These are phyloP conservation scores for Muntiacus reevesi DNA, from an alignment of 2,113 vertebrate species.

Conservation along the genomic window DNA sequence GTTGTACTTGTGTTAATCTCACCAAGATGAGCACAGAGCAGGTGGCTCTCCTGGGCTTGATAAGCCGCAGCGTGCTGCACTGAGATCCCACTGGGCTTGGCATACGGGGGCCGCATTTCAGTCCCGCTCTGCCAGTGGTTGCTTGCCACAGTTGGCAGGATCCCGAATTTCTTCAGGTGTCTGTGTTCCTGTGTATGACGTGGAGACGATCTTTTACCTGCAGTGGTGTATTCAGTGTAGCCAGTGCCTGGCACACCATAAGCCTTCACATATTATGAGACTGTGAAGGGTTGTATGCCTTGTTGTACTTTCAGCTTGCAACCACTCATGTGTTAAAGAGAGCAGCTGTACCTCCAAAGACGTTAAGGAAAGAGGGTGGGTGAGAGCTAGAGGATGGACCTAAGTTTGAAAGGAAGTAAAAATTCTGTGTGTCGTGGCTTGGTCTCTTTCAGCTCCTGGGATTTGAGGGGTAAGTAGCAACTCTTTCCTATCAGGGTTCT, in stretches of 20 bases:
- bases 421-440: not conserved
- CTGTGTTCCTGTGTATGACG: not conserved
- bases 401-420: not conserved
- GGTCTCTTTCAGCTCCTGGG: not conserved
- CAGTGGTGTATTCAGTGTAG: rapidly evolving
- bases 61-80: rapidly evolving
- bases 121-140: not conserved
- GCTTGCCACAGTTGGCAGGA: too few species aligned
- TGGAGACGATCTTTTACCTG: not conserved
- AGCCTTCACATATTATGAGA: not conserved
- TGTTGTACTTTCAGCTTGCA: not conserved
- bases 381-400: not conserved
- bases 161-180: not conserved
- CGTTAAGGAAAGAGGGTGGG: not conserved
- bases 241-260: not conserved
- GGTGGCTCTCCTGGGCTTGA: not conserved
- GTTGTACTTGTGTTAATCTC: not conserved
- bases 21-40: not conserved
- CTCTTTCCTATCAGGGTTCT: not conserved
- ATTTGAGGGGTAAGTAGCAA: not conserved
- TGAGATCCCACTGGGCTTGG: not conserved
- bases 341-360: not conserved
- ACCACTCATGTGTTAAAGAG: not conserved
- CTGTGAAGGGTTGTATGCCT: not conserved
- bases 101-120: not conserved